phyloP scores from a whole-genome alignment of 2,113 vertebrate genomes.

The Phylloscopus trochilus region DNA sequence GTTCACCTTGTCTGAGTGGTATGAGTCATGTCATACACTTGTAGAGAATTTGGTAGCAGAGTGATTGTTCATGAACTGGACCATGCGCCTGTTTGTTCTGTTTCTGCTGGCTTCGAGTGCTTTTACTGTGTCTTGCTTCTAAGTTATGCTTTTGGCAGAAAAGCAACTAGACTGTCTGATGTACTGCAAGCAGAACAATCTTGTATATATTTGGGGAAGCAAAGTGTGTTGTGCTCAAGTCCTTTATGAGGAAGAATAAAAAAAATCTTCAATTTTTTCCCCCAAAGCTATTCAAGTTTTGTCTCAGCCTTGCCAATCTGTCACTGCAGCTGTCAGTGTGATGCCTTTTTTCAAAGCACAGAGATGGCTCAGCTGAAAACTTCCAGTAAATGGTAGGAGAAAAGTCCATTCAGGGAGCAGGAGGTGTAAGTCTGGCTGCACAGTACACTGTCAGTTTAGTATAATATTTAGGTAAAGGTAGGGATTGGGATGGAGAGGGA shows the following conservation, averaged over 20 bases:
- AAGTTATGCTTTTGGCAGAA: neutral
- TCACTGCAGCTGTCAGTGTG: constrained; percentile 40
- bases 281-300: constrained; percentile 8
- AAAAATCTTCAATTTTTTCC: neutral
- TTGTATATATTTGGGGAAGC: neutral
- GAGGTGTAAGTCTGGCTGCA: neutral
- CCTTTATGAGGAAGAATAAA: neutral
- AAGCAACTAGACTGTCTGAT: neutral
- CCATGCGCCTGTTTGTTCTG: neutral
- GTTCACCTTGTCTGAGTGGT: neutral
- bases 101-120: neutral
- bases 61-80: neutral
- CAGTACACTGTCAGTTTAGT: neutral
- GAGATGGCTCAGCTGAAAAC: constrained; percentile 15
- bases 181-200: neutral
- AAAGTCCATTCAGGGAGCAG: neutral
- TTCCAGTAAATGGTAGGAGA: neutral
- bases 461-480: neutral
- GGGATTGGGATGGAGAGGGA: neutral
- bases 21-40: neutral
- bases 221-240: neutral
- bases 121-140: neutral
- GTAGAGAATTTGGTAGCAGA: neutral
- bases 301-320: constrained; percentile 24
- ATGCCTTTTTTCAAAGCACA: constrained; percentile 13